Evolutionary conservation across 2,888 invertebrate species (phyloP).

Genomic region (Himalopsyche kuldschensis): DNA sequence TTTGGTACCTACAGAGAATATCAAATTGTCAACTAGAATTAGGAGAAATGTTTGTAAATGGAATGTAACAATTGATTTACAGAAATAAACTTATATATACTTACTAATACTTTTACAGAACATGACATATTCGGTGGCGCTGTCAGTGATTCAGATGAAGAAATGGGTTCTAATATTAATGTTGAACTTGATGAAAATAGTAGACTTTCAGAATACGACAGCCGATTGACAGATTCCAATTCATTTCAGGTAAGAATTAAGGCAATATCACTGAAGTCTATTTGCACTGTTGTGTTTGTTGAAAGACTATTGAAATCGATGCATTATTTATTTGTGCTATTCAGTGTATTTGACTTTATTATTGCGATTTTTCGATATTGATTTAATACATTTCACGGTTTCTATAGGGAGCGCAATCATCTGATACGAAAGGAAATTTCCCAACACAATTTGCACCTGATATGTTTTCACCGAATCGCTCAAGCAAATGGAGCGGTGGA

Average conservation of each 20-base stretch:
- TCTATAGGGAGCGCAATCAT: conserved; percentile 24
- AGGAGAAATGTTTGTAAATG: no score
- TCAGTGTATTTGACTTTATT: not conserved
- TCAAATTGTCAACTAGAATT: no score
- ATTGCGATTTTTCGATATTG: not conserved
- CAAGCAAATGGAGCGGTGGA: conserved; percentile 42
- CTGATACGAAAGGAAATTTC: conserved; percentile 42
- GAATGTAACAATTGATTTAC: no score
- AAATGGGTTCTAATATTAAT: conserved; percentile 60
- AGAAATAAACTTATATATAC: not conserved
- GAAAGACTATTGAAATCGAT: no score
- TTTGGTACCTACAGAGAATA: no score
- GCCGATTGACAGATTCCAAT: conserved; percentile 67
- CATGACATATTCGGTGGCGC: conserved; percentile 92
- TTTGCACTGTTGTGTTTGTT: not conserved
- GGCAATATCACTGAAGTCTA: not conserved
- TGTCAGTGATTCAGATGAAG: conserved; percentile 87
- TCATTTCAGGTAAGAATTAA: conserved; percentile 46
- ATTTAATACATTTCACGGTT: not conserved
- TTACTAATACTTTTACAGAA: conserved; percentile 47
- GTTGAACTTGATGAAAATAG: conserved; percentile 81
- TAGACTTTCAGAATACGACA: conserved; percentile 72
- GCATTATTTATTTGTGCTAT: not conserved
- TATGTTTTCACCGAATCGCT: conserved; percentile 44
- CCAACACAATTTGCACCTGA: conserved; percentile 51